A percentile compares a stretch with the other conserved stretches of the same genome.
Evolutionary conservation across 1,140 invertebrate genomes (phyloP).

Genomic region (Semibalanus balanoides): DNA sequence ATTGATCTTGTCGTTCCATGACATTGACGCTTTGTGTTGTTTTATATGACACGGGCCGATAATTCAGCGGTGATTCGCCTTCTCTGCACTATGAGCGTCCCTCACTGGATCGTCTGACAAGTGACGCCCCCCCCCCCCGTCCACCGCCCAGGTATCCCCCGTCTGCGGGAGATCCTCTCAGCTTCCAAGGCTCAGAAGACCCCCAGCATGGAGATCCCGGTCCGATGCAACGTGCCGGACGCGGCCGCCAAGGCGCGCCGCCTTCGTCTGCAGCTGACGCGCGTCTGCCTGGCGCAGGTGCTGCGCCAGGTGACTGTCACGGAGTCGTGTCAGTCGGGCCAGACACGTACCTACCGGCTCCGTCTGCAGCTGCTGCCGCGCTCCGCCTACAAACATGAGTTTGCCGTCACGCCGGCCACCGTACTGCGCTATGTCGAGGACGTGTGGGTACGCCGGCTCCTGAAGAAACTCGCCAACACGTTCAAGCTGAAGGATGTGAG

Average conservation of each 20-base stretch:
- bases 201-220: constrained; percentile 87
- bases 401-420: constrained; percentile 47
- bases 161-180: constrained; percentile 86
- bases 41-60: too few species aligned
- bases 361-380: constrained; percentile 56
- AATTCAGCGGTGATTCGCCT: too few species aligned
- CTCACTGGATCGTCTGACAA: too few species aligned
- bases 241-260: constrained; percentile 38
- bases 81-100: too few species aligned
- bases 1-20: too few species aligned
- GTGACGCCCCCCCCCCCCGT: too few species aligned
- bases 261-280: constrained; percentile 42
- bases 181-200: constrained; percentile 85
- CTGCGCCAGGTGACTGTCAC: constrained; percentile 44
- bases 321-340: neutral
- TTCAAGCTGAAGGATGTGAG: constrained; percentile 29
- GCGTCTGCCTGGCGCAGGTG: constrained; percentile 60
- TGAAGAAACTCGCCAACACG: constrained; percentile 44
- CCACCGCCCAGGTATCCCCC: constrained; percentile 49
- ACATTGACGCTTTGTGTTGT: too few species aligned
- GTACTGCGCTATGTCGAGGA: constrained; percentile 39
- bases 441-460: constrained; percentile 26
- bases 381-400: constrained; percentile 52
- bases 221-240: constrained; percentile 32
- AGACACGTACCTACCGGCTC: constrained; percentile 13